These are phyloP conservation scores for Platycheirus albimanus DNA, from an alignment of 2,888 invertebrate species.

Conservation along the genomic window DNA sequence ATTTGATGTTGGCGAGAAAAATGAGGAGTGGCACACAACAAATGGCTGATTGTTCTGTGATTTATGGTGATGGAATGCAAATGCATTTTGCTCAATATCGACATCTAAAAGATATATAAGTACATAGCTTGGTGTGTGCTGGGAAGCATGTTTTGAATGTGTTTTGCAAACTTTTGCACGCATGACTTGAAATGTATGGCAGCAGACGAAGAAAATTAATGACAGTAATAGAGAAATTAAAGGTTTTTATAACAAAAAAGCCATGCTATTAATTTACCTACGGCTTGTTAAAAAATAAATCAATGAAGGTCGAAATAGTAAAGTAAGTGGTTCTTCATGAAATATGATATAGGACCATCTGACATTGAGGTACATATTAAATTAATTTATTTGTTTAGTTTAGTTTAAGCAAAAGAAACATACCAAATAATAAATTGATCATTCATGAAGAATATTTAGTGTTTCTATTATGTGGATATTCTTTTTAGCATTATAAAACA, in stretches of 20 bases:
- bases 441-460: no score
- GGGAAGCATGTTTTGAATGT: constrained; percentile 8
- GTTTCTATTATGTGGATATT: no score
- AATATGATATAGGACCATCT: neutral
- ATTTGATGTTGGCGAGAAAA: constrained; percentile 24
- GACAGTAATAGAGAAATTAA: constrained; percentile 42
- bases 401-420: no score
- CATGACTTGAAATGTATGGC: constrained; percentile 48
- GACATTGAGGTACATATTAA: constrained; percentile 13
- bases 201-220: constrained; percentile 40
- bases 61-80: constrained; percentile 52
- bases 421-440: no score
- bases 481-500: no score
- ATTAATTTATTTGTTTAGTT: no score
- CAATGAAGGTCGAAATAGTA: constrained; percentile 17
- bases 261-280: constrained; percentile 42
- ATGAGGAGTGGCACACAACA: constrained; percentile 20
- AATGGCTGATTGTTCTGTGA: constrained; percentile 30
- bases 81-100: constrained; percentile 50
- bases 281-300: constrained; percentile 8
- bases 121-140: neutral
- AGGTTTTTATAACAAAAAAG: constrained; percentile 25
- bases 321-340: constrained; percentile 1
- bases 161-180: constrained; percentile 39
- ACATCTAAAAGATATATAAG: neutral